Evolutionary conservation across 2,113 vertebrate genomes (phyloP).

Genomic region (Erinaceus europaeus): DNA sequence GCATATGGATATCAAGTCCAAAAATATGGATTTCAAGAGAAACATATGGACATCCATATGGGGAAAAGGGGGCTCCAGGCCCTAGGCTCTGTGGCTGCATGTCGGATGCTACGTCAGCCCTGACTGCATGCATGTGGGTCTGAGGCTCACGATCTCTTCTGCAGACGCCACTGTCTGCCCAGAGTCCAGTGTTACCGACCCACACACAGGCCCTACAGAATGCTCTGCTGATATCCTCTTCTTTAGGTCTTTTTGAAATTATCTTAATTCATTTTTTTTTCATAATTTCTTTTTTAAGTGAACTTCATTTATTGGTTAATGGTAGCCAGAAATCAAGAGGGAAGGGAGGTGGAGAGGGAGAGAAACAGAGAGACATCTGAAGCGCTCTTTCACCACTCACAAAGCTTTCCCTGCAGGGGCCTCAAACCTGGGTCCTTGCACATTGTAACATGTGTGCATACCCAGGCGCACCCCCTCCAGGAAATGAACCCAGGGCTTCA

Average conservation of each 20-base stretch:
- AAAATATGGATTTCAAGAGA: conserved; percentile 84
- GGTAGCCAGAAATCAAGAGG: no score
- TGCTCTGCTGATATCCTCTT: conserved; percentile 79
- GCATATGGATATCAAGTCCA: conserved; percentile 81
- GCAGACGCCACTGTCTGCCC: conserved; percentile 54
- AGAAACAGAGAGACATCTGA: no score
- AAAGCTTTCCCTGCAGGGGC: no score
- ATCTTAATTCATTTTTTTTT: conserved; percentile 84
- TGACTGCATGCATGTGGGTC: conserved; percentile 57
- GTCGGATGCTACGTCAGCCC: no score
- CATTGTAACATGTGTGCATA: no score
- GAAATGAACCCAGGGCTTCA: no score
- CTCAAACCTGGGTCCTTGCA: no score
- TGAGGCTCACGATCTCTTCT: conserved; percentile 62
- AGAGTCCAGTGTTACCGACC: conserved; percentile 82
- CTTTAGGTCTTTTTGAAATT: conserved; percentile 80
- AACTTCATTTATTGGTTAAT: no score
- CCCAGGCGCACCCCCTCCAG: no score
- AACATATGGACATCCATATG: conserved; percentile 86
- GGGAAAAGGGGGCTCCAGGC: conserved; percentile 71
- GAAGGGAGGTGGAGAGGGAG: no score
- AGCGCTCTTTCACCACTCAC: no score
- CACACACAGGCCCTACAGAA: conserved; percentile 83
- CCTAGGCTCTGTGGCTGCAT: conserved; percentile 79
- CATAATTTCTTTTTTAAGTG: no score